Conservation (phyloP, 1,140 invertebrate genomes). For the Cryptotermes secundus region DNA sequence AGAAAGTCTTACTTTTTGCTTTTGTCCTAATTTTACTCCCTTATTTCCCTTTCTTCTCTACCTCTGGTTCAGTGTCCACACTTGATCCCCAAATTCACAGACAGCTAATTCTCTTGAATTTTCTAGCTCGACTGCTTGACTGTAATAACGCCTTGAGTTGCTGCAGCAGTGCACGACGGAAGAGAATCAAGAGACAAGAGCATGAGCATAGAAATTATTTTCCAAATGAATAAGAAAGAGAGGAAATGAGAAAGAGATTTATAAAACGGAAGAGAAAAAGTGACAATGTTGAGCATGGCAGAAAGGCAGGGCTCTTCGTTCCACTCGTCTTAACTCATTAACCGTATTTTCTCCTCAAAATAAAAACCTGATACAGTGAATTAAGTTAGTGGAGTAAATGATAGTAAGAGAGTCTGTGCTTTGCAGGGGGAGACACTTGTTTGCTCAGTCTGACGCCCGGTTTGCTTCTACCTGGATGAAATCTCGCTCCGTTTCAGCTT, state of each 20-base stretch:
- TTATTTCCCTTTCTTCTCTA: neutral
- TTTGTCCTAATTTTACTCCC: neutral
- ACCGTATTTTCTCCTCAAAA: neutral
- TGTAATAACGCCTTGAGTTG: neutral
- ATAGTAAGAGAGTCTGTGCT: neutral
- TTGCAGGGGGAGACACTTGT: neutral
- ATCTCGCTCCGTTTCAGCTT: neutral
- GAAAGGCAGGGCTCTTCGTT: neutral
- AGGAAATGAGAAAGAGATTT: neutral
- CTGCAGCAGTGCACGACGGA: neutral
- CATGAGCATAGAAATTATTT: neutral
- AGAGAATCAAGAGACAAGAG: neutral
- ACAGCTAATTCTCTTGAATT: neutral
- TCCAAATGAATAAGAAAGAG: neutral
- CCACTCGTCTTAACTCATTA: constrained; percentile 5
- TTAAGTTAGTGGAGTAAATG: constrained; percentile 9
- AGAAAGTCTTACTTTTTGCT: neutral
- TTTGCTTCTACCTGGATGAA: neutral
- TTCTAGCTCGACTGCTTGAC: neutral
- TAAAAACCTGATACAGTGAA: neutral
- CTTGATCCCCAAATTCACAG: neutral
- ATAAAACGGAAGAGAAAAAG: neutral
- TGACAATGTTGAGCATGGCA: neutral
- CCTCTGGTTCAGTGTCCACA: neutral
- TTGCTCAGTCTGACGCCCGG: neutral